phyloP scores from a whole-genome alignment of 2,888 invertebrate genomes.

The Acrobasis repandana region DNA sequence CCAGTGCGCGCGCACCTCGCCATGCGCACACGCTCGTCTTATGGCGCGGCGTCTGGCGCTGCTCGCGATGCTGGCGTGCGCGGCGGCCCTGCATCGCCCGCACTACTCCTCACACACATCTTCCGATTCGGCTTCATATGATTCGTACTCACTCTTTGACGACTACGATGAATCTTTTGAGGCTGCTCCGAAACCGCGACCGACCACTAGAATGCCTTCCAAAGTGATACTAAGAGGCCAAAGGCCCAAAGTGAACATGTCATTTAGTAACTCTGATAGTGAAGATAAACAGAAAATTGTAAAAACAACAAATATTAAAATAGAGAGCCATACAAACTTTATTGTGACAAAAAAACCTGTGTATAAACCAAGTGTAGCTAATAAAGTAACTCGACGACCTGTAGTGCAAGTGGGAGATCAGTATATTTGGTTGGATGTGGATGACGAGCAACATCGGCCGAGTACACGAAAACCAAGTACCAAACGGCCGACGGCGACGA shows the following conservation, averaged over 20 bases:
- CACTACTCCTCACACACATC: slow-evolving; percentile 12
- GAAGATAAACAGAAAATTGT: slow-evolving; percentile 60
- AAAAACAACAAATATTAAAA: slow-evolving; percentile 73
- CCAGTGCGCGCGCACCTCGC: slow-evolving; percentile 80
- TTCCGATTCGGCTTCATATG: slow-evolving; percentile 61
- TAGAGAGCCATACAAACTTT: slow-evolving; percentile 75
- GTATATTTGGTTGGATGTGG: slow-evolving; percentile 51
- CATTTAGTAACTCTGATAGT: slow-evolving; percentile 57
- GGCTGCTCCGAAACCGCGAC: slow-evolving; percentile 48
- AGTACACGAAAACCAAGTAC: slow-evolving; percentile 40
- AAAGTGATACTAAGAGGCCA: slow-evolving; percentile 68
- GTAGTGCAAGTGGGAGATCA: slow-evolving; percentile 49
- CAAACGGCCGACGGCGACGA: slow-evolving; percentile 39
- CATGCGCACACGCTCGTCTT: slow-evolving; percentile 78
- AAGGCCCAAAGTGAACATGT: slow-evolving; percentile 63
- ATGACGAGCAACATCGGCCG: slow-evolving; percentile 34
- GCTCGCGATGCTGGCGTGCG: slow-evolving; percentile 71
- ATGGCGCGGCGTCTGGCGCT: slow-evolving; percentile 82
- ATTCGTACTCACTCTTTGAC: slow-evolving; percentile 65
- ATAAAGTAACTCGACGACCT: slow-evolving; percentile 39
- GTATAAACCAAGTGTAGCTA: slow-evolving; percentile 39
- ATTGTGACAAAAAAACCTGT: slow-evolving; percentile 62
- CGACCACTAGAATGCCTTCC: slow-evolving; percentile 49
- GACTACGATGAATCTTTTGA: slow-evolving; percentile 67
- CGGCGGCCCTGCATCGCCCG: slow-evolving; percentile 37